Conservation (phyloP, 1,140 invertebrate species). For the Papilio aristodemus region DNA sequence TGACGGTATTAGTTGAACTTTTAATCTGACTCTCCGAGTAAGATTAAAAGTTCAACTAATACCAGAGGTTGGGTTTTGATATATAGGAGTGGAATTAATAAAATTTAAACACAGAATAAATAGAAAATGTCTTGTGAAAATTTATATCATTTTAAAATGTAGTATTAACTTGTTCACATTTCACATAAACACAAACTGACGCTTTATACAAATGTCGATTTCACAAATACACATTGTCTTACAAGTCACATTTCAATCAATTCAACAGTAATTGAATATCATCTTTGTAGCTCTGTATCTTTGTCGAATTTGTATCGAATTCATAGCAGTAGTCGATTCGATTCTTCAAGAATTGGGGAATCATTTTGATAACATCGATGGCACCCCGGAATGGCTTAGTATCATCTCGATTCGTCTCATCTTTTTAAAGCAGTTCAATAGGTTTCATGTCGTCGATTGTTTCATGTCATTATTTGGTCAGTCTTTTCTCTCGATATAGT, state of each 20-base stretch:
- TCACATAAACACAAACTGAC: neutral
- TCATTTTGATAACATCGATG: slow-evolving; percentile 70
- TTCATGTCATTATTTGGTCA: slow-evolving; percentile 68
- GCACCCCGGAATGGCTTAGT: slow-evolving; percentile 79
- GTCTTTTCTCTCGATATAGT: slow-evolving; percentile 63
- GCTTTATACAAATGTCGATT: slow-evolving; percentile 45
- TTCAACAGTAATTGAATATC: slow-evolving; percentile 52
- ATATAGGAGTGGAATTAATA: too few species aligned
- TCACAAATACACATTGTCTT: slow-evolving; percentile 43
- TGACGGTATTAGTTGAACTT: too few species aligned
- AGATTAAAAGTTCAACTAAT: too few species aligned
- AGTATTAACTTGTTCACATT: neutral
- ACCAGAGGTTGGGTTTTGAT: too few species aligned
- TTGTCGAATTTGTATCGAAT: slow-evolving; percentile 52
- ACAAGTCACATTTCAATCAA: slow-evolving; percentile 14
- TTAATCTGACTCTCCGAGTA: too few species aligned
- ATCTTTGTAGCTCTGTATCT: slow-evolving; percentile 49
- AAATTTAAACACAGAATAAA: neutral
- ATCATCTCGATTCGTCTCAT: slow-evolving; percentile 70
- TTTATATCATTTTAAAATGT: neutral
- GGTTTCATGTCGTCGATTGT: slow-evolving; percentile 54
- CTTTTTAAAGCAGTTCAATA: slow-evolving; percentile 57
- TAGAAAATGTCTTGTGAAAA: neutral
- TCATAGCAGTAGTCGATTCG: slow-evolving; percentile 63
- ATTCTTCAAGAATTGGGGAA: slow-evolving; percentile 53